phyloP scores from a whole-genome alignment of 2,888 invertebrate genomes.

The Cosmorhoe ocellata region DNA sequence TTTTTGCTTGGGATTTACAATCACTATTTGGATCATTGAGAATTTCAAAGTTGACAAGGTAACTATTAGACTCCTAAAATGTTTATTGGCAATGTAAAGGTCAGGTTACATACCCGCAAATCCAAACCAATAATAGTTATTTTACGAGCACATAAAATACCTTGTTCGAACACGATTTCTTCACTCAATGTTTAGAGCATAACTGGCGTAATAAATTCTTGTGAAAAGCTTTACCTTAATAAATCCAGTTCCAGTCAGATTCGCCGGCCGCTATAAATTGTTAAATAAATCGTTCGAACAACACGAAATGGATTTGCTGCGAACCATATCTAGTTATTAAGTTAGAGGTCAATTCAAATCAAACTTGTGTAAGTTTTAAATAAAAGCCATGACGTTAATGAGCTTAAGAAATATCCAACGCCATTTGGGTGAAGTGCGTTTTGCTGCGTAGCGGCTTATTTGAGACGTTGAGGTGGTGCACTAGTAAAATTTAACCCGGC shows the following conservation, averaged over 20 bases:
- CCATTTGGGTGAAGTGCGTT: too few species aligned
- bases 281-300: slow-evolving; percentile 72
- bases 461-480: too few species aligned
- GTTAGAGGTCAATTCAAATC: slow-evolving; percentile 41
- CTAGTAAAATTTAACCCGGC: not conserved
- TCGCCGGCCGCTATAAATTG: slow-evolving; percentile 71
- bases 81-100: slow-evolving; percentile 10
- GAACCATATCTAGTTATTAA: slow-evolving; percentile 53
- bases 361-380: slow-evolving; percentile 5
- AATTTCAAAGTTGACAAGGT: not conserved
- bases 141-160: slow-evolving; percentile 34
- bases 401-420: too few species aligned
- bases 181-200: slow-evolving; percentile 52
- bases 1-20: too few species aligned
- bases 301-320: slow-evolving; percentile 51
- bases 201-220: slow-evolving; percentile 65
- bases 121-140: slow-evolving; percentile 22
- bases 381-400: too few species aligned
- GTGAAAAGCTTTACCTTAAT: slow-evolving; percentile 64
- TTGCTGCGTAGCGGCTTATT: too few species aligned
- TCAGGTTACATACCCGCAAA: slow-evolving; percentile 16
- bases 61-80: slow-evolving; percentile 2
- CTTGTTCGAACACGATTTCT: slow-evolving; percentile 49
- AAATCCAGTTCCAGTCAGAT: slow-evolving; percentile 73
- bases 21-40: too few species aligned